Evolutionary conservation across 2,797 vertebrate genomes (phyloP).

Genomic region (Molossus molossus): DNA sequence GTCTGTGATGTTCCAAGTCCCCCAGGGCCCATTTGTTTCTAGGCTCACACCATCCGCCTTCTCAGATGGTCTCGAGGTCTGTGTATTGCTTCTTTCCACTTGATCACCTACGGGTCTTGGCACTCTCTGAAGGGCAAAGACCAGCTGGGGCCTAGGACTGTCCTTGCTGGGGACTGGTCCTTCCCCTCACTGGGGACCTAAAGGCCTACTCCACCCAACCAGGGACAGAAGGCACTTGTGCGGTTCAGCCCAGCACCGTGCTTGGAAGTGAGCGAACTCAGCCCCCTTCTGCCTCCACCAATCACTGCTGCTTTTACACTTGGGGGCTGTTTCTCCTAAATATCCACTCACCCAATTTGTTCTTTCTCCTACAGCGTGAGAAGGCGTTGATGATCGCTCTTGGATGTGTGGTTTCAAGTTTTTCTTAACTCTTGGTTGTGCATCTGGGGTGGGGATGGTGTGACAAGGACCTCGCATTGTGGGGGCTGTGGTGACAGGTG

Average conservation of each 20-base stretch:
- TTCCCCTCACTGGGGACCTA: not conserved
- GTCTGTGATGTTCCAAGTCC: not conserved
- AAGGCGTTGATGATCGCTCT: not conserved
- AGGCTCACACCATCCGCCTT: not conserved
- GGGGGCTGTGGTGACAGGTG: rapidly evolving
- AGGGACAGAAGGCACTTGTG: too few species aligned
- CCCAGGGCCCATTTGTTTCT: not conserved
- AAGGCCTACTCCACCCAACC: not conserved
- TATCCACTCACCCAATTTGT: not conserved
- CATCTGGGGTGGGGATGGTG: too few species aligned
- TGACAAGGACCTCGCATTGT: not conserved
- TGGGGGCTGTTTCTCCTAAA: not conserved
- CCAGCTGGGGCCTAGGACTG: not conserved
- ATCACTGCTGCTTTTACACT: not conserved
- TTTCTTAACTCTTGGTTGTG: not conserved
- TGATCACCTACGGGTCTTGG: not conserved
- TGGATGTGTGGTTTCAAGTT: not conserved
- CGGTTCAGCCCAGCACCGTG: not conserved
- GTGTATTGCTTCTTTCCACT: not conserved
- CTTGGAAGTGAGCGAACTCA: not conserved
- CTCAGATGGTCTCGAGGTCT: not conserved
- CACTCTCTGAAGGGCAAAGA: not conserved
- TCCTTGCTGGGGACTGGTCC: not conserved
- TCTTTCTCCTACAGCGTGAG: not conserved
- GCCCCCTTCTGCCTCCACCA: not conserved